A percentile compares a stretch with the other conserved stretches of the same genome.
Evolutionary conservation across 2,888 invertebrate genomes (phyloP).

Genomic region (Trisateles emortualis): DNA sequence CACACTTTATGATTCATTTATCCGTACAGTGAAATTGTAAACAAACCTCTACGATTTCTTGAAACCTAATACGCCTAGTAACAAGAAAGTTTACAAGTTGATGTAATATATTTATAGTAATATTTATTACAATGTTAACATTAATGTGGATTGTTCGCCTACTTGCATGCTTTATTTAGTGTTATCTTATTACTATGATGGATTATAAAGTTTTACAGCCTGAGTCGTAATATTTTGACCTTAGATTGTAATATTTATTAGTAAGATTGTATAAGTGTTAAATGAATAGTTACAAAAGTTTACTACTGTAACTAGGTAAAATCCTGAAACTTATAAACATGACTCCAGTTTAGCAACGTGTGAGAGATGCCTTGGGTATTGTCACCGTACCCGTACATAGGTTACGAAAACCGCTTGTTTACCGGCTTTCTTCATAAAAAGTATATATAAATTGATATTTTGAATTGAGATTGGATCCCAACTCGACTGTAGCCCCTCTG

Average conservation of each 20-base stretch:
- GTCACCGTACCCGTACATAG: too few relatives aligned
- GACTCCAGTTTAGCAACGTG: too few relatives aligned
- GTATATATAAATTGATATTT: not conserved
- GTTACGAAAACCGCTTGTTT: too few relatives aligned
- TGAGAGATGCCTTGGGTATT: too few relatives aligned
- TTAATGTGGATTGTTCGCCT: constrained; percentile 3
- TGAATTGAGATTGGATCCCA: constrained; percentile 57
- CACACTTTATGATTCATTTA: constrained; percentile 36
- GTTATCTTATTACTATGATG: not conserved
- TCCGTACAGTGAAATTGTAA: constrained; percentile 30
- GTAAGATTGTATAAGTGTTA: not conserved
- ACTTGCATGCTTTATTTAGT: not conserved
- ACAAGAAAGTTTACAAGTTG: constrained; percentile 31
- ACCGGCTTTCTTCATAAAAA: too few relatives aligned
- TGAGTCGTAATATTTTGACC: not conserved
- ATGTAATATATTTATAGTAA: constrained; percentile 18
- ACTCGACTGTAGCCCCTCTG: constrained; percentile 69
- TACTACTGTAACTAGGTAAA: too few relatives aligned
- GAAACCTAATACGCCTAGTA: constrained; percentile 33
- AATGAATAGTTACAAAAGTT: not conserved
- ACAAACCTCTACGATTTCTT: constrained; percentile 34
- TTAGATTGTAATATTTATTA: not conserved
- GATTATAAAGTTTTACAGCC: not conserved
- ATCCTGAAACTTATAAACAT: too few relatives aligned
- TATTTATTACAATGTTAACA: constrained; percentile 14